Evolutionary conservation across 2,113 vertebrate genomes (phyloP).

Genomic region (Pomatorhinus ruficollis): DNA sequence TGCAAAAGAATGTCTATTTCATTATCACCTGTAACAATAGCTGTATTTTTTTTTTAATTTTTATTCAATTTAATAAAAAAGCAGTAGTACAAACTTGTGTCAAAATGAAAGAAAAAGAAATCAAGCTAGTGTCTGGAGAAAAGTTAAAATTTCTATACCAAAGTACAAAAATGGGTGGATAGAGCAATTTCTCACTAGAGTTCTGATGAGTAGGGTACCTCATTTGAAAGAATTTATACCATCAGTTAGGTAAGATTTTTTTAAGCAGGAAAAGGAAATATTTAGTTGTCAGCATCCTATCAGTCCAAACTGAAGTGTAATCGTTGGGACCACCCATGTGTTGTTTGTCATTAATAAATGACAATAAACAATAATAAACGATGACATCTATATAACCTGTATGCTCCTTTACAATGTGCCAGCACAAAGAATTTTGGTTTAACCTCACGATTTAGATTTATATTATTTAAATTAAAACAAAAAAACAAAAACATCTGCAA

Average conservation of each 20-base stretch:
- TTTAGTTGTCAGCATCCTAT: neutral
- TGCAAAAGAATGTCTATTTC: neutral
- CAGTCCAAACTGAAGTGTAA: neutral
- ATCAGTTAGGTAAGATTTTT: neutral
- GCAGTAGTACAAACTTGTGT: neutral
- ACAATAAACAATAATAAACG: neutral
- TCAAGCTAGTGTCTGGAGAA: neutral
- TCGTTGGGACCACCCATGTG: neutral
- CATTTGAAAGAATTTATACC: neutral
- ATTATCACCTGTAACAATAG: neutral
- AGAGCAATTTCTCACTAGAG: neutral
- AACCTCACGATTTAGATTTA: neutral
- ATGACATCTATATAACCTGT: neutral
- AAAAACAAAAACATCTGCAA: neutral
- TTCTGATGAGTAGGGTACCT: neutral
- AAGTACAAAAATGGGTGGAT: neutral
- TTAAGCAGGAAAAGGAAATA: neutral
- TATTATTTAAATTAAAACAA: neutral
- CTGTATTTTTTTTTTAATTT: neutral
- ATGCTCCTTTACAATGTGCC: accelerated
- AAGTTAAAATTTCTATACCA: neutral
- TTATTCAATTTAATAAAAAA: neutral
- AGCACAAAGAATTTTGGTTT: neutral
- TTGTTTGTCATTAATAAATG: neutral
- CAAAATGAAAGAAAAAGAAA: neutral